A percentile compares a stretch with the other conserved stretches of the same genome.
Conservation (phyloP, 2,797 vertebrate species). For the Tamandua tetradactyla region DNA sequence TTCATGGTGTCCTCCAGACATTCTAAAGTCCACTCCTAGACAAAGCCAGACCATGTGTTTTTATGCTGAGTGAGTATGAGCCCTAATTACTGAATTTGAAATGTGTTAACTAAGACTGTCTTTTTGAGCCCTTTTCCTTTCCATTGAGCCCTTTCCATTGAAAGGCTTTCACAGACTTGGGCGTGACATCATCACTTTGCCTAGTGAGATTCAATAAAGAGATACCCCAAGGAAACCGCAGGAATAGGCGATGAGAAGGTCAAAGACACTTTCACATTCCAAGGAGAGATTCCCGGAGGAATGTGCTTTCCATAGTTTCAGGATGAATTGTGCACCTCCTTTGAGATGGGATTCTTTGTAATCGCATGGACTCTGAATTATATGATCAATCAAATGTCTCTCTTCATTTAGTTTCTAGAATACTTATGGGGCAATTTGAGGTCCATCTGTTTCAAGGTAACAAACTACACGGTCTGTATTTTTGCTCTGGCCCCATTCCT, state of each 20-base stretch:
- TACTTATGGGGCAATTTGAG: not conserved
- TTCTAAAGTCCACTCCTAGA: not conserved
- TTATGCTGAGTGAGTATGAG: not conserved
- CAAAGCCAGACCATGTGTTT: not conserved
- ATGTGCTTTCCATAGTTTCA: not conserved
- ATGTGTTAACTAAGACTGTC: not conserved
- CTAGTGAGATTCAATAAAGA: not conserved
- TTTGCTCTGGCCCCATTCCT: slow-evolving; percentile 25
- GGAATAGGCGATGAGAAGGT: not conserved
- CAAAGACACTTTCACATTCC: not conserved
- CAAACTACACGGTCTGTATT: not conserved
- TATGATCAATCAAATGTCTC: not conserved
- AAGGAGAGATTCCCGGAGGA: not conserved
- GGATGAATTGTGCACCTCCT: not conserved
- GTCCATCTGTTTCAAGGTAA: not conserved
- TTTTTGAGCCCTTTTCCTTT: not conserved
- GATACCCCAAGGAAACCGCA: not conserved
- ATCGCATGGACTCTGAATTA: not conserved
- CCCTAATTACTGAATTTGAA: not conserved
- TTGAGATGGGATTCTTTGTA: not conserved
- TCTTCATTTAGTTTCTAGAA: slow-evolving; percentile 36
- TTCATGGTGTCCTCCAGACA: not conserved
- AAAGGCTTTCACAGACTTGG: not conserved
- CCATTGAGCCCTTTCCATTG: too few species aligned
- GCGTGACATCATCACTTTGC: not conserved